Evolutionary conservation across 1,140 invertebrate genomes (phyloP).

Genomic region (Spodoptera frugiperda): DNA sequence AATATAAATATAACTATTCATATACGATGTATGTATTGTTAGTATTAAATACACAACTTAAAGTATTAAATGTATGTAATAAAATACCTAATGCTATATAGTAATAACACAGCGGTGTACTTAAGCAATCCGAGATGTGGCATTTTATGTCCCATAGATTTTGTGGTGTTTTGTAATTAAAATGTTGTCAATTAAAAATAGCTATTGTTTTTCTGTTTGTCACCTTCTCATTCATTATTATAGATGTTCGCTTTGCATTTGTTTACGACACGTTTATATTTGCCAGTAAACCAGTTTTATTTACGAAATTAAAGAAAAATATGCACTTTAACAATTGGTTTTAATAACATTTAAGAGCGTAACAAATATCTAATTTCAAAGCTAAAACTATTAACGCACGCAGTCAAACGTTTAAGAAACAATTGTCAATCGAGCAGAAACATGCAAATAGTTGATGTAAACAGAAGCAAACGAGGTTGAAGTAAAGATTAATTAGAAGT

Average conservation of each 20-base stretch:
- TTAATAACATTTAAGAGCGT: neutral
- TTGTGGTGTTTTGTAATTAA: conserved; percentile 87
- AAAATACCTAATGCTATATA: conserved; percentile 78
- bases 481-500: conserved; percentile 41
- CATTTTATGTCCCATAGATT: conserved; percentile 83
- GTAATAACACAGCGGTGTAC: conserved; percentile 77
- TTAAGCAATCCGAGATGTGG: conserved; percentile 80
- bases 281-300: conserved; percentile 25
- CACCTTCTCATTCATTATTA: neutral
- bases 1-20: conserved; percentile 68
- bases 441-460: conserved; percentile 26
- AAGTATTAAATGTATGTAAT: conserved; percentile 76
- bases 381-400: neutral
- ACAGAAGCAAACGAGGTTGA: conserved; percentile 44
- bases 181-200: conserved; percentile 84
- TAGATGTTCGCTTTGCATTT: conserved; percentile 18
- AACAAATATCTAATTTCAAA: no score
- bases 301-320: conserved; percentile 47
- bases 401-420: neutral
- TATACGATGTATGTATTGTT: conserved; percentile 78
- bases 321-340: conserved; percentile 38
- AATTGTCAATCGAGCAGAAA: neutral
- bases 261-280: conserved; percentile 17
- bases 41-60: conserved; percentile 80
- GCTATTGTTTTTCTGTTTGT: conserved; percentile 61